Evolutionary conservation across 2,113 vertebrate species (phyloP), one percentile per base, ranked within the genome.

Genomic region (Passer montanus): DNA sequence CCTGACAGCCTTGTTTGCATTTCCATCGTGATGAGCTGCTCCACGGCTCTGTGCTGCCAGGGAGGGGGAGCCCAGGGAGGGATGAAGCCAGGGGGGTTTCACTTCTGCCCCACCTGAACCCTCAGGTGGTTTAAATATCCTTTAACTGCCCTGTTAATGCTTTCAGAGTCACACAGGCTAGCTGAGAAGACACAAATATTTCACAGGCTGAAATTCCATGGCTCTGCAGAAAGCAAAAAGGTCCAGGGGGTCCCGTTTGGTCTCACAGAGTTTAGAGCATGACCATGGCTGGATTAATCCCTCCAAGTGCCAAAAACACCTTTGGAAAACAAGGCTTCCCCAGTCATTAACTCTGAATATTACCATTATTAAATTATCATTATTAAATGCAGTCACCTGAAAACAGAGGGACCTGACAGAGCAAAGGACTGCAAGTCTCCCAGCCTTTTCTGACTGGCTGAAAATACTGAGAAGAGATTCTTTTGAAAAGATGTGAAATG

Each of bases 1-100:
- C 84, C 53, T 72, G 76, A 70, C 82, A 94, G 84, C 30, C 94
- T 91, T 75, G 84, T 63, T 90, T 92, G 77, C 6, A 15, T 86
- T 69, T 83, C 69, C 46, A 44, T 21, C 1, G 0, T 23, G 2
- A 59, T 15, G 83, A 55, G 75, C 70, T 74, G 69, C 73, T 84
- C 47, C 84, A 55, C 30, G 14, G 49, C 83, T 64, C n/a, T 4
- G 66, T 5, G 74, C 91, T 52, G 76, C 73, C 55, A 58, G 70
- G 0, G 60, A 56, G 70, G 30, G 64, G 67, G 60, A 87, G 77
- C 20, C 73, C 55, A 58, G 70, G 0, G 60, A 56, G 70, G 30
- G 64, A n/a, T 4, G 62, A 95, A 46, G 62, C 74, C 86, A 58
- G 27, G 23, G 53, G 92, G 76, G 35, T 58, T 72, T 56, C 4